These are phyloP conservation scores for Bombylius discolor DNA, from an alignment of 2,888 invertebrate genomes.

Conservation along the genomic window DNA sequence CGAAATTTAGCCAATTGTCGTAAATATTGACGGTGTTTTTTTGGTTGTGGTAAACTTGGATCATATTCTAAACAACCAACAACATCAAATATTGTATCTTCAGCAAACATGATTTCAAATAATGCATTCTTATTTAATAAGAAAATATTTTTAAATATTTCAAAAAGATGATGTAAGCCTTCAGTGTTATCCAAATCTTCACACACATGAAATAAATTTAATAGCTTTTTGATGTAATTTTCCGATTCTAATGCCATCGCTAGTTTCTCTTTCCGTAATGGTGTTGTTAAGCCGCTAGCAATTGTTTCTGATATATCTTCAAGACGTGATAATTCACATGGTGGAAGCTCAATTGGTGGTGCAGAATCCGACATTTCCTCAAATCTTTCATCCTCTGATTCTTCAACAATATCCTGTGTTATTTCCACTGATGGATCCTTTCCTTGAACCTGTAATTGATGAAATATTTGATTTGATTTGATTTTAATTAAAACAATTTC, in stretches of 20 bases:
- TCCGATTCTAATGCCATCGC: constrained; percentile 87
- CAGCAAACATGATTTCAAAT: constrained; percentile 95
- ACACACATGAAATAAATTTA: constrained; percentile 91
- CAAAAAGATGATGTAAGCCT: constrained; percentile 88
- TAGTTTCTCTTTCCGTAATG: constrained; percentile 85
- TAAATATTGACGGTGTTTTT: constrained; percentile 92
- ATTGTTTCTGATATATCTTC: constrained; percentile 92
- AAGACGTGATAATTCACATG: constrained; percentile 83
- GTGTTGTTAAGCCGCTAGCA: constrained; percentile 76
- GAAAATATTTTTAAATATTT: constrained; percentile 98
- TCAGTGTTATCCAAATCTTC: constrained; percentile 93
- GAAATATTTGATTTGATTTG: neutral
- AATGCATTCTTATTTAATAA: constrained; percentile 93
- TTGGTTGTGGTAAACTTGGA: constrained; percentile 71
- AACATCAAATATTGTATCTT: constrained; percentile 93
- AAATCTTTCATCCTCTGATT: constrained; percentile 91
- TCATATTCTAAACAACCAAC: constrained; percentile 98
- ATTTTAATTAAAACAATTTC: constrained; percentile 2
- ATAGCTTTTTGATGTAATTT: constrained; percentile 86
- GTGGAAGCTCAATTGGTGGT: constrained; percentile 87
- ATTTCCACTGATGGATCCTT: constrained; percentile 98
- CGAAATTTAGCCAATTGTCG: constrained; percentile 82
- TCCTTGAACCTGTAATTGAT: constrained; percentile 71
- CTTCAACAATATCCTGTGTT: constrained; percentile 92
- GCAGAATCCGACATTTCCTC: constrained; percentile 94